Evolutionary conservation across 2,113 vertebrate species (phyloP).

Genomic region (Paradoxurus hermaphroditus): DNA sequence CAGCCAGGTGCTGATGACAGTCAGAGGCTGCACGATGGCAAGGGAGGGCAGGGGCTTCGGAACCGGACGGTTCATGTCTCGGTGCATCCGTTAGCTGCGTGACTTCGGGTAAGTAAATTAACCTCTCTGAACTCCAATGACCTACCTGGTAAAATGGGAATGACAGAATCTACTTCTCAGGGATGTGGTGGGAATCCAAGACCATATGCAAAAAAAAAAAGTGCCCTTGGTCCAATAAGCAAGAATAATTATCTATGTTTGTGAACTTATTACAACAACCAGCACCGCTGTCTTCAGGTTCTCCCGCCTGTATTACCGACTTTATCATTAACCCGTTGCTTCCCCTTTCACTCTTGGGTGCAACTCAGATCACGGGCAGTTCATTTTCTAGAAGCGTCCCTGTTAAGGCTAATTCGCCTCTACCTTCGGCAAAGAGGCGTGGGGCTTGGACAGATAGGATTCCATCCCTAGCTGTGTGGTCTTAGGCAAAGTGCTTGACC

Average conservation of each 20-base stretch:
- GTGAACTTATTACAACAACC: background rate
- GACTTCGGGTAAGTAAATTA: background rate
- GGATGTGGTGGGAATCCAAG: background rate
- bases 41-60: background rate
- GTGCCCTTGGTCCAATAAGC: background rate
- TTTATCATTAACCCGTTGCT: accelerated
- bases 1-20: accelerated
- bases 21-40: accelerated
- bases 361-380: background rate
- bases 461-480: background rate
- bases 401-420: background rate
- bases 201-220: background rate
- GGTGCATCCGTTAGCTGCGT: background rate
- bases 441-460: background rate
- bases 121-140: background rate
- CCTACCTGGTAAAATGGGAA: background rate
- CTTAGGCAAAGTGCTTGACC: background rate
- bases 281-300: too few species aligned
- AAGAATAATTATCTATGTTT: background rate
- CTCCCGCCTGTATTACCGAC: background rate
- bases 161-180: background rate
- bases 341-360: background rate
- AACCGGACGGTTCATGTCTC: background rate
- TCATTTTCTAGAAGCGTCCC: background rate
- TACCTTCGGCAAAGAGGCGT: background rate